phyloP scores from a whole-genome alignment of 2,797 vertebrate genomes.

The Garrulus glandarius region DNA sequence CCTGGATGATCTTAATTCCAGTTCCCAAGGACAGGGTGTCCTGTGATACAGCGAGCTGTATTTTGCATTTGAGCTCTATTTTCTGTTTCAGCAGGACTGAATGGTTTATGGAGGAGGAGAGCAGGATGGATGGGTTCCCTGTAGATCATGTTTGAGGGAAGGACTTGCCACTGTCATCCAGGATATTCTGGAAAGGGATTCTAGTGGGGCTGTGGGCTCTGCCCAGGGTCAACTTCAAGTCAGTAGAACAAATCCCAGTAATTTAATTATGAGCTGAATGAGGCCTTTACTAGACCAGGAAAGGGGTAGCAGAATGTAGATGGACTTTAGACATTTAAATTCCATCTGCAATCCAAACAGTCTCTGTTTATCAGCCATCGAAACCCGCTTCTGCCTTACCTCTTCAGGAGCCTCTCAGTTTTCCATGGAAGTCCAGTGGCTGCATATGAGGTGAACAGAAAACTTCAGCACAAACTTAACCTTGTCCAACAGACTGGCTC shows the following conservation, averaged over 20 bases:
- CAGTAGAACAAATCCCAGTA: background rate
- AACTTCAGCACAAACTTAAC: background rate
- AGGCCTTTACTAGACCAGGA: background rate
- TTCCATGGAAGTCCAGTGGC: background rate
- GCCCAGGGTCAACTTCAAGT: background rate
- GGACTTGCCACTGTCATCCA: background rate
- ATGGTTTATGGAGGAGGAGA: background rate
- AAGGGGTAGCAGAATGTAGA: background rate
- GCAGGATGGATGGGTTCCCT: background rate
- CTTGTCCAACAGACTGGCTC: background rate
- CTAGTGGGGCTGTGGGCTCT: background rate
- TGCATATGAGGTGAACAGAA: background rate
- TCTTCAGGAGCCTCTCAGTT: background rate
- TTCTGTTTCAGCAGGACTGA: background rate
- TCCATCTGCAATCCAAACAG: background rate
- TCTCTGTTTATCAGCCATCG: background rate
- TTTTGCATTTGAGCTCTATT: background rate
- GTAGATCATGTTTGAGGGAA: background rate
- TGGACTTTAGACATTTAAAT: conserved; percentile 17
- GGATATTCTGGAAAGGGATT: background rate
- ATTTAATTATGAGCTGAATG: conserved; percentile 15
- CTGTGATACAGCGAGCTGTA: background rate
- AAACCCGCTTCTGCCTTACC: background rate
- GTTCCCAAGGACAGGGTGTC: background rate
- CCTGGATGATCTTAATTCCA: background rate